A percentile compares a stretch with the other conserved stretches of the same genome.
phyloP scores from a whole-genome alignment of 2,797 vertebrate genomes.

The Pelochelys cantorii region DNA sequence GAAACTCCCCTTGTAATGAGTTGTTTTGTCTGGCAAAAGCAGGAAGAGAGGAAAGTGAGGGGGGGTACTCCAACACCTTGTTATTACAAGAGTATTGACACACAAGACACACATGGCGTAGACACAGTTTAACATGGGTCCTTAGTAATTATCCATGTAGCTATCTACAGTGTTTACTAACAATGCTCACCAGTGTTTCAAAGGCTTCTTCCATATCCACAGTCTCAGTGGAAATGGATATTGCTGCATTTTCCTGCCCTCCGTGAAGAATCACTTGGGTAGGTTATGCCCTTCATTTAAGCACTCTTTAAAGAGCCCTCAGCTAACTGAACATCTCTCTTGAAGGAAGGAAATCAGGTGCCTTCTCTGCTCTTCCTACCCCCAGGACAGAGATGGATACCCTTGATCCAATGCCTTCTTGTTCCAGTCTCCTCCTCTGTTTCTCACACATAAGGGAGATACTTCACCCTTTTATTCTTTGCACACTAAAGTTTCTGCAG shows the following conservation, averaged over 20 bases:
- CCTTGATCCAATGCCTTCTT: neutral
- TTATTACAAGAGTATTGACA: rapidly evolving
- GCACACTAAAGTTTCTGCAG: conserved; percentile 38
- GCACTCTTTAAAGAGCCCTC: neutral
- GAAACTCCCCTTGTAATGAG: neutral
- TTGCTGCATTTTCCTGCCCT: conserved; percentile 36
- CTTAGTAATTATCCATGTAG: neutral
- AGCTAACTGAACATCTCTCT: neutral
- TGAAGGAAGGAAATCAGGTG: neutral
- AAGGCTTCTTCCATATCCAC: conserved; percentile 15
- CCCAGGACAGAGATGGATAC: neutral
- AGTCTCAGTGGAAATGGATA: conserved; percentile 28
- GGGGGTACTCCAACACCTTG: neutral
- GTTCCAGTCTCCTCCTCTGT: neutral
- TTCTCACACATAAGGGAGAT: neutral
- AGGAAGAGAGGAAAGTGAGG: neutral
- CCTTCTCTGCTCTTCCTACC: neutral
- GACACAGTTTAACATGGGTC: neutral
- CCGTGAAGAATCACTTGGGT: neutral
- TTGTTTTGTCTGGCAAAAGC: neutral
- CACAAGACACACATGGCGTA: neutral
- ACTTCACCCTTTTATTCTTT: conserved; percentile 6
- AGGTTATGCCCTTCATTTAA: conserved; percentile 18
- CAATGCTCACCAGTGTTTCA: neutral
- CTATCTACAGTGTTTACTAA: neutral